A percentile compares a stretch with the other conserved stretches of the same genome.
Conservation (phyloP, 2,113 vertebrate species). For the Malurus cyaneus region DNA sequence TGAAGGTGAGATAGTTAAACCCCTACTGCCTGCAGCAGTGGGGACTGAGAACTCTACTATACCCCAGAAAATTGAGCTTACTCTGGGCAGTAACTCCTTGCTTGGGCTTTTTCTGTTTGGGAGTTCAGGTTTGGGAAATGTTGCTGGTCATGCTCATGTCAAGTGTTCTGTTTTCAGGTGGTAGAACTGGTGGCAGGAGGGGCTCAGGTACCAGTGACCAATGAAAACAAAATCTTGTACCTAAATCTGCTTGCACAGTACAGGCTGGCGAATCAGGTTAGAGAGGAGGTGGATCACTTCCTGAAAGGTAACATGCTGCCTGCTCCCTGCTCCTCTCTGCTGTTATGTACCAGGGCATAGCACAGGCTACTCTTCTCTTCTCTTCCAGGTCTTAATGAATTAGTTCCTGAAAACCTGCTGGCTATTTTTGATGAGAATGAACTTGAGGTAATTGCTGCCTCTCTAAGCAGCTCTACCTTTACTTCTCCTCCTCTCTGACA, state of each 20-base stretch:
- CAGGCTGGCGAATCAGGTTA: slow-evolving; percentile 92
- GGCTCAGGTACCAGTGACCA: slow-evolving; percentile 89
- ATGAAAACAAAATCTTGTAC: slow-evolving; percentile 97
- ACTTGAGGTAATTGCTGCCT: slow-evolving; percentile 84
- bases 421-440: slow-evolving; percentile 99
- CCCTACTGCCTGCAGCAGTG: background rate
- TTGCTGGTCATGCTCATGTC: background rate
- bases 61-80: background rate
- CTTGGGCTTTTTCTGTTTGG: background rate
- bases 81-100: background rate
- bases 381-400: slow-evolving; percentile 91
- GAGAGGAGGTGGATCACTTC: slow-evolving; percentile 97
- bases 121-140: background rate
- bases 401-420: slow-evolving; percentile 96
- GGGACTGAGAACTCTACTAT: background rate
- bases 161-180: slow-evolving; percentile 76
- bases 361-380: background rate
- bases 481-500: background rate
- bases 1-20: background rate
- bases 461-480: background rate
- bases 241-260: slow-evolving; percentile 95
- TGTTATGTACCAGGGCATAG: background rate
- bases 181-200: slow-evolving; percentile 94
- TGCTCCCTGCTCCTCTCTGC: background rate
- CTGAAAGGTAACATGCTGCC: slow-evolving; percentile 85